Base-by-base conservation (phyloP, 2,113 vertebrate genomes). In the Fregetta grallaria region DNA sequence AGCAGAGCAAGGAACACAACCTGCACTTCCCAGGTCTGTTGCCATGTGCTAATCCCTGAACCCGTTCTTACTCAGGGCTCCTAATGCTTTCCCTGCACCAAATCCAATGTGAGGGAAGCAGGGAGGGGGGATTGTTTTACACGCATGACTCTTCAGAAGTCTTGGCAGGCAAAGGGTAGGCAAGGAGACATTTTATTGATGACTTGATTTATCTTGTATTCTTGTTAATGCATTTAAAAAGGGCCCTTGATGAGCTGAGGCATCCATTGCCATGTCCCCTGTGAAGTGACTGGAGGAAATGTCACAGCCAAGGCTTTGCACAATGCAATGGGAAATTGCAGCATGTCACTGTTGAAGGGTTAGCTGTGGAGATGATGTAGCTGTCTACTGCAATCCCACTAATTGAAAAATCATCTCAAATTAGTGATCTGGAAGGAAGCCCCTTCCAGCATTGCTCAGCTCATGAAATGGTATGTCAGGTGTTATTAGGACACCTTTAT, bases 201-300 rank as follows among this genome's bases (percentile, higher is more conserved):
- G 34, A 67, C 71, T 89, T 67, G 77, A 52, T 94, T 70, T 84
- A 55, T 86, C 68, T 68, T 59, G 65, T 74, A 6, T 53, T 83
- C 79, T 50, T 86, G 34, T 59, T 86, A 84, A 86, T 92, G 88
- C 62, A 73, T 89, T 96, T 94, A 3, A 68, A 88, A 97, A 95
- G 66, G 73, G 30, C 34, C 82, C 42, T 78, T 87, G 68, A 63
- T 82, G 82, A 88, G 44, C 42, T 77, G 45, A 82, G 82, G 72
- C 38, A 56, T 67, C 92, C 50, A 19, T 53, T 72, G 88, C 49
- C 73, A n/a, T 21, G 44, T 78, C 53, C 88, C 88, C 75, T 1
- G 0, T 50, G 71, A 68, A 92, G 80, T 29, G 66, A 86, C 44
- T 2, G 0, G 29, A 71, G 78, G 58, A 92, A 76, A 44, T 90